Conservation (phyloP, 1,140 invertebrate genomes). For the Polypedilum pembai region DNA sequence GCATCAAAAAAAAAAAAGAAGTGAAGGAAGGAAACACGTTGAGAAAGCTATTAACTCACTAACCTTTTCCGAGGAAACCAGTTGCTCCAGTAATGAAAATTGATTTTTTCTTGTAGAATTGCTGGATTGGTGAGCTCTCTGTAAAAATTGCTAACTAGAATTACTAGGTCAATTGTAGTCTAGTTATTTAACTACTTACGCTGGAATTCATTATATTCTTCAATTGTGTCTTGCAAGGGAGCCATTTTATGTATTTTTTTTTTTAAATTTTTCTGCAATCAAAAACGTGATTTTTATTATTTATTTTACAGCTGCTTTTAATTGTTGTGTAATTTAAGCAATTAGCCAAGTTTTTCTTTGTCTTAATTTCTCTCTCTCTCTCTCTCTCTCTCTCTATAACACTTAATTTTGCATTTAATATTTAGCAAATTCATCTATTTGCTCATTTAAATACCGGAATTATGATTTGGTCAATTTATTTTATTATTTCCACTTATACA, state of each 20-base stretch:
- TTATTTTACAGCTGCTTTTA: not conserved
- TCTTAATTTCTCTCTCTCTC: not conserved
- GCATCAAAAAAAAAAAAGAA: not conserved
- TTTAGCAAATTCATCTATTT: not conserved
- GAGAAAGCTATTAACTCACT: constrained; percentile 32
- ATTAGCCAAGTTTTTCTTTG: too few relatives aligned
- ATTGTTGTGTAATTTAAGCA: not conserved
- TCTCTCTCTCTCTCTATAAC: not conserved
- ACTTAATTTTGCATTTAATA: not conserved
- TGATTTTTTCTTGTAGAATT: constrained; percentile 54
- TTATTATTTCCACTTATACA: too few relatives aligned
- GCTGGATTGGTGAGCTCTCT: constrained; percentile 46
- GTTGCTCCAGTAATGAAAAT: constrained; percentile 63
- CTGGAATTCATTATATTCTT: too few relatives aligned
- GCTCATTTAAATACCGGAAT: not conserved
- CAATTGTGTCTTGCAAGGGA: constrained; percentile 4
- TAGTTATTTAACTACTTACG: too few relatives aligned
- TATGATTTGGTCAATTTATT: too few relatives aligned
- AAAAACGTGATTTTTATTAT: not conserved
- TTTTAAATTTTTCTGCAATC: not conserved
- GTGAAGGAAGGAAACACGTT: constrained; percentile 22
- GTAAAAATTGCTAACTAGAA: not conserved
- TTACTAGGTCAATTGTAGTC: too few relatives aligned
- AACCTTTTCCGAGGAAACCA: constrained; percentile 73
- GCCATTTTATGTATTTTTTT: not conserved